Conservation (phyloP, 2,888 invertebrate species). For the Parnassius apollo region DNA sequence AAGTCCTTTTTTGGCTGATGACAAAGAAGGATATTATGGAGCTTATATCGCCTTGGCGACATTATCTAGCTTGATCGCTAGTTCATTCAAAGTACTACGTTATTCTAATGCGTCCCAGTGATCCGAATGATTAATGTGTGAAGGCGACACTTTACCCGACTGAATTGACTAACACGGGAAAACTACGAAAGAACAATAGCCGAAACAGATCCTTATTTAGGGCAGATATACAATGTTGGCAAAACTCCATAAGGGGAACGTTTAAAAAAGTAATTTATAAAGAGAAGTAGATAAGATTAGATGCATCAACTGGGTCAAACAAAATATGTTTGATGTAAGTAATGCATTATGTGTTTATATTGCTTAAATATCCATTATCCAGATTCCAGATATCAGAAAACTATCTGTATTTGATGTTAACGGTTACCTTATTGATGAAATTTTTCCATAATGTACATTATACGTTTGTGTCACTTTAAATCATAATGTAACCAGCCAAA, state of each 20-base stretch:
- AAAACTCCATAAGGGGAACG: constrained; percentile 39
- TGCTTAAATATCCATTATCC: too few species aligned
- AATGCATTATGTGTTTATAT: too few species aligned
- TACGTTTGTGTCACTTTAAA: too few species aligned
- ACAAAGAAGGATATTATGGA: too few species aligned
- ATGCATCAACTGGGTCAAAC: constrained; percentile 17
- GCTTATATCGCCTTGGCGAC: not conserved
- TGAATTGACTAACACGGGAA: constrained; percentile 31
- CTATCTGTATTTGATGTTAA: too few species aligned
- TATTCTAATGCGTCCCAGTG: constrained; percentile 7
- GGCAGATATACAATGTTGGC: constrained; percentile 51
- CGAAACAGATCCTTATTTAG: constrained; percentile 41
- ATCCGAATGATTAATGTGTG: constrained; percentile 26
- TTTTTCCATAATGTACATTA: too few species aligned
- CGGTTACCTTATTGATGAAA: too few species aligned
- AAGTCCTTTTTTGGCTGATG: too few species aligned
- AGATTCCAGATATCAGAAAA: too few species aligned
- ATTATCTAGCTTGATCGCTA: not conserved
- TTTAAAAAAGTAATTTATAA: constrained; percentile 22
- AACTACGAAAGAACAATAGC: constrained; percentile 28
- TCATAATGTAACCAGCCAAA: too few species aligned
- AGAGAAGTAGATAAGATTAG: constrained; percentile 19
- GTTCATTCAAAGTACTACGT: constrained; percentile 5
- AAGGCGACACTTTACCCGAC: constrained; percentile 30
- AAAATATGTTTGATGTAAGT: too few species aligned